phyloP scores from a whole-genome alignment of 2,888 invertebrate genomes.

The Euzetes globulus region DNA sequence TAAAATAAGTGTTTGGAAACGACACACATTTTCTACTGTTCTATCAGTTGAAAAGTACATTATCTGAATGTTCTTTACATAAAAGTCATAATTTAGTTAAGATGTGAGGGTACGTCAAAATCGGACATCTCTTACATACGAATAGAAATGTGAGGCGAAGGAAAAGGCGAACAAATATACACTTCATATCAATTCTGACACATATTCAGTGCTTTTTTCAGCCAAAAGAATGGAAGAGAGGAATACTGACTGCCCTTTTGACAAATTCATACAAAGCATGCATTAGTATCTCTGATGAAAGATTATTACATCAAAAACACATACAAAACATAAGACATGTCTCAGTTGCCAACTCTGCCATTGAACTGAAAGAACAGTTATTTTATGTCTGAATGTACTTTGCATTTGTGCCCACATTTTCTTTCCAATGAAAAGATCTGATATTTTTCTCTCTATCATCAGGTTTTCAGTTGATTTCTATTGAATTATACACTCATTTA shows the following conservation, averaged over 20 bases:
- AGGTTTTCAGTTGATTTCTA: neutral
- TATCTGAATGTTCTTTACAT: neutral
- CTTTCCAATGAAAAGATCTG: no score
- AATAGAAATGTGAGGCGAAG: neutral
- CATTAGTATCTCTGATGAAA: constrained; percentile 6
- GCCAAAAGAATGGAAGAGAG: neutral
- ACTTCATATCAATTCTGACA: constrained; percentile 20
- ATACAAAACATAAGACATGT: neutral
- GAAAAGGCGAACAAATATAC: neutral
- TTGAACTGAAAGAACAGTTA: neutral
- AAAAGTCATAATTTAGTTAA: neutral
- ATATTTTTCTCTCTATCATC: neutral
- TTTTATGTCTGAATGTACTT: neutral
- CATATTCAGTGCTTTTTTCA: neutral
- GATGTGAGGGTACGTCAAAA: neutral
- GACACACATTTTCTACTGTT: neutral
- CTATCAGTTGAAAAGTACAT: neutral
- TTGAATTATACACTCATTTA: neutral
- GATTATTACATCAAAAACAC: constrained; percentile 12
- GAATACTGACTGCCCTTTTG: constrained; percentile 16
- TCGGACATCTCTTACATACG: neutral
- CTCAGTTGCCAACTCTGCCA: neutral
- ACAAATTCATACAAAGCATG: constrained; percentile 21
- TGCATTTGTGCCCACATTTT: no score
- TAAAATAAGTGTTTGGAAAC: neutral